These are phyloP conservation scores for Brevimyrus niger DNA, from an alignment of 2,113 vertebrate species.

Conservation along the genomic window DNA sequence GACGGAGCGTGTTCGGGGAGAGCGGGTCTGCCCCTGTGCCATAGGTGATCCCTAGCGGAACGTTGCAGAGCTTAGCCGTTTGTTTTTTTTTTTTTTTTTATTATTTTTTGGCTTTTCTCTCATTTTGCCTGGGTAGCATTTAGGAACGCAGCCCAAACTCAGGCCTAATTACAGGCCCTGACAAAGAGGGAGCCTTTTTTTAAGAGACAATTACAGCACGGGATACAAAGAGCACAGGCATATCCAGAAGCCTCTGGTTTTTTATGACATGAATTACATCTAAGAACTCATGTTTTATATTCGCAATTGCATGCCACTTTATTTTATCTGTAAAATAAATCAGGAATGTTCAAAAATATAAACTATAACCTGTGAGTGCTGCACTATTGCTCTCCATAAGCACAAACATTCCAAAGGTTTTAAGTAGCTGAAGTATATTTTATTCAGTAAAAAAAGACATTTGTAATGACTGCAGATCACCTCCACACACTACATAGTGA, in stretches of 20 bases:
- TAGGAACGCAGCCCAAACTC: conserved; percentile 22
- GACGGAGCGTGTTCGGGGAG: conserved; percentile 84
- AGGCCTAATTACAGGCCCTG: conserved; percentile 35
- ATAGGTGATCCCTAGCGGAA: conserved; percentile 80
- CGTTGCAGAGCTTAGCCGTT: conserved; percentile 63
- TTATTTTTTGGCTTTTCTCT: conserved; percentile 56
- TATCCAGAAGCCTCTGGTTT: neutral
- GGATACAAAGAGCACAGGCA: neutral
- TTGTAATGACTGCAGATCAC: neutral
- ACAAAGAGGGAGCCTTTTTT: conserved; percentile 8
- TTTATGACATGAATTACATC: neutral
- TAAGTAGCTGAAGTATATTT: neutral
- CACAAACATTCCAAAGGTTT: neutral
- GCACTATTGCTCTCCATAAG: neutral
- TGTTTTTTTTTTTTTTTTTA: neutral
- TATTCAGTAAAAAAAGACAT: neutral
- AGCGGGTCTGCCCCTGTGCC: conserved; percentile 77
- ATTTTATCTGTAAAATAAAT: neutral
- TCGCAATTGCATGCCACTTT: neutral
- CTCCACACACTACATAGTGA: neutral
- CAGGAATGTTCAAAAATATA: neutral
- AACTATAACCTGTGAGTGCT: neutral
- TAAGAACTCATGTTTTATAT: neutral
- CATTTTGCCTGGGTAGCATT: conserved; percentile 9
- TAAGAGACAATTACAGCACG: conserved; percentile 8